A percentile compares a stretch with the other conserved stretches of the same genome.
Conservation (phyloP, 2,888 invertebrate genomes). For the Mongoloraphidia duomilia region DNA sequence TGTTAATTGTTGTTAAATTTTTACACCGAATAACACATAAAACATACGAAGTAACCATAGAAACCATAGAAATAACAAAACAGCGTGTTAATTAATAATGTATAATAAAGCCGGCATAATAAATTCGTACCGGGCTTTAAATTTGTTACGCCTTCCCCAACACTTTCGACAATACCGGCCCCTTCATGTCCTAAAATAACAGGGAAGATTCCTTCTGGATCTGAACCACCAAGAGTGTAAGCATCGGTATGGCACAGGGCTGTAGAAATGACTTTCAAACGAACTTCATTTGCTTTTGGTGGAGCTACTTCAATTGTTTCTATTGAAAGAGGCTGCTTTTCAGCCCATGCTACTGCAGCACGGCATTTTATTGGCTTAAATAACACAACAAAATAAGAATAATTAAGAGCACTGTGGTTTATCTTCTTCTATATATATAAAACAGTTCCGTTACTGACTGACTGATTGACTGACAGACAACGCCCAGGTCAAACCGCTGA, state of each 20-base stretch:
- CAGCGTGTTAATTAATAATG: too few species aligned
- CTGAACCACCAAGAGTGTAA: constrained; percentile 74
- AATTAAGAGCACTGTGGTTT: too few species aligned
- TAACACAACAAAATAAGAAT: too few species aligned
- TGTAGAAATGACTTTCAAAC: constrained; percentile 63
- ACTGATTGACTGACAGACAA: too few species aligned
- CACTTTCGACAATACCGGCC: constrained; percentile 89
- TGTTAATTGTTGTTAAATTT: too few species aligned
- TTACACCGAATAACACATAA: too few species aligned
- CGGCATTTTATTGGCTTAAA: constrained; percentile 59
- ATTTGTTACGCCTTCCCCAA: constrained; percentile 80
- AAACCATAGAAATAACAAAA: too few species aligned
- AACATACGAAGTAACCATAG: too few species aligned
- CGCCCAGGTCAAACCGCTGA: too few species aligned
- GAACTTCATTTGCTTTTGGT: constrained; percentile 85
- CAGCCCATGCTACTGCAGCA: constrained; percentile 95
- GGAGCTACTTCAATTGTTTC: constrained; percentile 91
- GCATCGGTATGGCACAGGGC: constrained; percentile 90
- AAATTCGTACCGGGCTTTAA: constrained; percentile 53
- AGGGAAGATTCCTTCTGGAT: constrained; percentile 86
- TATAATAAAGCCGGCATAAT: not conserved
- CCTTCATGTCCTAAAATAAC: constrained; percentile 94
- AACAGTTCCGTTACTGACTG: too few species aligned
- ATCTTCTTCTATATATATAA: too few species aligned
- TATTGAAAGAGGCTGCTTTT: constrained; percentile 73